Conservation (phyloP, 2,113 vertebrate species). For the Strix uralensis region DNA sequence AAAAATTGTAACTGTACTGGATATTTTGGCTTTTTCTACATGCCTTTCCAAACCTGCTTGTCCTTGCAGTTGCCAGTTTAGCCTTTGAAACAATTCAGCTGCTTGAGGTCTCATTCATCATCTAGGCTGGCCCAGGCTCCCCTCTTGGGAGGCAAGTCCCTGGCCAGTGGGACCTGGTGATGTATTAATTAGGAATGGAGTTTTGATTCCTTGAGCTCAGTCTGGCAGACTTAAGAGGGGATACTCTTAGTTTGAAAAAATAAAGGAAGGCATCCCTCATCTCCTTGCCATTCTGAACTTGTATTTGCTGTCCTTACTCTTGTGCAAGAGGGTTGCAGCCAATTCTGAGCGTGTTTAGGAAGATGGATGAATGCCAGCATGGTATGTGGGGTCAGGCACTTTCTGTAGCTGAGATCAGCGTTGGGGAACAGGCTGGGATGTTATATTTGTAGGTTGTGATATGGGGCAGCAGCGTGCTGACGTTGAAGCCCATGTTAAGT, state of each 20-base stretch:
- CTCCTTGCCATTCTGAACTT: not conserved
- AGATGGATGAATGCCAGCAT: not conserved
- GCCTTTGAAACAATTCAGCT: constrained; percentile 18
- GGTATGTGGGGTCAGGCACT: not conserved
- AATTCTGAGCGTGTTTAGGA: not conserved
- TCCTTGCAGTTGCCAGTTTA: not conserved
- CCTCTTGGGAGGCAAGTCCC: not conserved
- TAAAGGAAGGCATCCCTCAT: not conserved
- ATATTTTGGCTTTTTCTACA: not conserved
- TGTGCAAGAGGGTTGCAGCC: not conserved
- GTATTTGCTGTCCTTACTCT: not conserved
- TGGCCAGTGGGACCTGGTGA: not conserved
- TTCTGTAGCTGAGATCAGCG: not conserved
- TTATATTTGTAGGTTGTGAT: not conserved
- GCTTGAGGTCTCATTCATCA: constrained; percentile 16
- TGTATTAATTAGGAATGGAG: constrained; percentile 39
- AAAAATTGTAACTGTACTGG: not conserved
- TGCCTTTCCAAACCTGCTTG: not conserved
- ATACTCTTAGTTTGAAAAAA: not conserved
- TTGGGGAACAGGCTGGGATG: not conserved
- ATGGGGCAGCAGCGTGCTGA: not conserved
- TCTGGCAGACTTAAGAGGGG: not conserved
- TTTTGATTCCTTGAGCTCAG: not conserved
- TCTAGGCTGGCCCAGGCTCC: not conserved
- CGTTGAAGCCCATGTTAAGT: not conserved